Evolutionary conservation across 2,797 vertebrate genomes (phyloP), one percentile per base, ranked within the genome.

Genomic region (Melanotaenia nigrans): DNA sequence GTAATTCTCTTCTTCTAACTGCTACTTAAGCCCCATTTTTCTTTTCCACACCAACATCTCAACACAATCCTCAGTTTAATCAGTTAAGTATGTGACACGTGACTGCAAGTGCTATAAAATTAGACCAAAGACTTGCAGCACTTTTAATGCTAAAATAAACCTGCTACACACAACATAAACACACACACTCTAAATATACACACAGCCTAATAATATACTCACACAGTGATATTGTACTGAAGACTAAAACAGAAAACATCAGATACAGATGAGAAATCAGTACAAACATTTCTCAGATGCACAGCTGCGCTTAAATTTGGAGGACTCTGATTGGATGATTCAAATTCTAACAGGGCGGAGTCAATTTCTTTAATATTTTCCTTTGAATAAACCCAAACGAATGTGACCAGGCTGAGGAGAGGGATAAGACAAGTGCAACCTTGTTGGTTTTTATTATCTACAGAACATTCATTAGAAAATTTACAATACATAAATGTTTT

Each of bases 81-180:
- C 64, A 18, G 35, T 36, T 2, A 11, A 36, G 35, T 36, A 11
- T 40, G 10, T 40, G 42, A 75, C 49, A 60, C 12, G 32, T 63
- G 53, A 71, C 61, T 54, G 70, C 11, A 51, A 14, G 47, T 24
- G 24, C 6, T 11, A 38, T 71, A 35, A 60, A 74, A 68, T 40
- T 65, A 76, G 60, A 85, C 61, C 78, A 83, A 79, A 71, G 57
- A 56, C 58, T 16, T 24, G 76, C 36, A 55, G 8, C 1, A 32
- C 47, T 54, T 66, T 78, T 25, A 32, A 68, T 25, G 57, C 64
- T 76, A 65, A 74, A 82, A 81, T 68, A 58, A 53, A 61, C 24
- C 30, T 35, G 18, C 16, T 11, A 5, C 38, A 59, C 38, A 55
- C 40, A 71, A 71, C 36, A 36, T 38, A 28, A 24, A 45, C 1